Evolutionary conservation across 1,140 invertebrate species (phyloP), one percentile per base, ranked within the genome.

Genomic region (Ceratina japonica): DNA sequence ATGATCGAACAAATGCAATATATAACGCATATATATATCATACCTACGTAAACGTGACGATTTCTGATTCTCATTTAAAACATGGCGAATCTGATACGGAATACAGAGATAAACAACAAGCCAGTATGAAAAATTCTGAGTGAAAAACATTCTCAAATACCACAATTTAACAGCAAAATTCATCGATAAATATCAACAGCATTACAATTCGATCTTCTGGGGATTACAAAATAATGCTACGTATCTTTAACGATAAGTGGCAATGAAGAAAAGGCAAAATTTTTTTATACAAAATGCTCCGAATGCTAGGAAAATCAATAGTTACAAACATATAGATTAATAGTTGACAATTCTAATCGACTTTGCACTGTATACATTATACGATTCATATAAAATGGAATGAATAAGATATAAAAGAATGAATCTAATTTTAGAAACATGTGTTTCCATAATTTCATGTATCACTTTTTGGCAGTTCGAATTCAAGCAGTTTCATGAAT

Each of bases 1-100:
- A 64, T 56, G 59, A 78, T 78, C 75, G 75, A 61, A n/a, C 16
- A 66, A 61, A n/a, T 4, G 24, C 69, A n/a, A 78, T 66, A 20
- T n/a, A n/a, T 72, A 37, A 37, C 7, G 37, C 37, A 37, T 72
- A 58, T 31, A 54, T 20, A 37, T 54, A 52, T 22, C 51, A 51
- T 22, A 76, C 24, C 75, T 69, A 76, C 52, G 52, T 74, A 18
- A 18, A 27, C 24, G 56, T 61, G 31, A 44, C 37, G 37, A 44
- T 16, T 69, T 68, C n/a, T 51, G 20, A n/a, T n/a, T 76, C 44
- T 58, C 16, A 44, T 24, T 24, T 8, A 49, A 56, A 64, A 52
- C 15, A 8, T 15, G 69, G 16, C n/a, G 18, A 15, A 63, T 12
- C 61, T 72, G 20, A 12, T 20, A 52, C 2, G 15, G 49, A 56